Percentiles rank a stretch among this genome's conserved stretches.
Conservation (phyloP, 2,888 invertebrate species). For the Flabesymbios commensalis region DNA sequence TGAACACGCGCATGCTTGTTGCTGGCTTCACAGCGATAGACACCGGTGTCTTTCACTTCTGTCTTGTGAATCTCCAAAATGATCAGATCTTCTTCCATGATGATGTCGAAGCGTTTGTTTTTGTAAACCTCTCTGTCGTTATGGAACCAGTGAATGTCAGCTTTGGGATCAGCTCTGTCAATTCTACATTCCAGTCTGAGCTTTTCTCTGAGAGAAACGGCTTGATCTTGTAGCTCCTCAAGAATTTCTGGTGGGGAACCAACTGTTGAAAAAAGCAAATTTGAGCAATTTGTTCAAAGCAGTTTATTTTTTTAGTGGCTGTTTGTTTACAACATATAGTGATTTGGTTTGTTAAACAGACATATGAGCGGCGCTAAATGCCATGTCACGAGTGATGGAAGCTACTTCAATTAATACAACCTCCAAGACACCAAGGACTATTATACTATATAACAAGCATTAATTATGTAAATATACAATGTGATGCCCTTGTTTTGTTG, state of each 20-base stretch:
- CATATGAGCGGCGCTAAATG: no score
- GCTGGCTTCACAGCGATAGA: slow-evolving; percentile 72
- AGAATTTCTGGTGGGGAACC: slow-evolving; percentile 27
- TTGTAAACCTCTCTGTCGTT: slow-evolving; percentile 67
- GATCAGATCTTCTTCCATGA: slow-evolving; percentile 73
- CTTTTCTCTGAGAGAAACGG: slow-evolving; percentile 17
- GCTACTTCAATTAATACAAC: no score
- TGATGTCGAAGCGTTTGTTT: slow-evolving; percentile 65
- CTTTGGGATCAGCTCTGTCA: slow-evolving; percentile 29
- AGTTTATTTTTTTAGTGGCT: no score
- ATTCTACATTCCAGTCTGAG: slow-evolving; percentile 22
- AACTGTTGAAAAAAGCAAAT: slow-evolving; percentile 11
- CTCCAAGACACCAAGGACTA: no score
- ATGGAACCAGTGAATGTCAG: slow-evolving; percentile 63
- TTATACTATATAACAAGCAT: no score
- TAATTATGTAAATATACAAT: no score
- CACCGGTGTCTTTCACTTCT: slow-evolving; percentile 75
- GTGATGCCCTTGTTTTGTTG: no score
- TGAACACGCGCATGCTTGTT: slow-evolving; percentile 72
- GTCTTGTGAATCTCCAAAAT: slow-evolving; percentile 74
- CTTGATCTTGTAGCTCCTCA: slow-evolving; percentile 23
- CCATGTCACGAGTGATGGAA: no score
- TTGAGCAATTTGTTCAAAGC: not conserved
- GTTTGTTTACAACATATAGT: no score
- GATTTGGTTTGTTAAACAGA: no score